Percentiles rank a stretch among this genome's conserved stretches.
Evolutionary conservation across 2,113 vertebrate genomes (phyloP).

Genomic region (Ivindomyrus marchei): DNA sequence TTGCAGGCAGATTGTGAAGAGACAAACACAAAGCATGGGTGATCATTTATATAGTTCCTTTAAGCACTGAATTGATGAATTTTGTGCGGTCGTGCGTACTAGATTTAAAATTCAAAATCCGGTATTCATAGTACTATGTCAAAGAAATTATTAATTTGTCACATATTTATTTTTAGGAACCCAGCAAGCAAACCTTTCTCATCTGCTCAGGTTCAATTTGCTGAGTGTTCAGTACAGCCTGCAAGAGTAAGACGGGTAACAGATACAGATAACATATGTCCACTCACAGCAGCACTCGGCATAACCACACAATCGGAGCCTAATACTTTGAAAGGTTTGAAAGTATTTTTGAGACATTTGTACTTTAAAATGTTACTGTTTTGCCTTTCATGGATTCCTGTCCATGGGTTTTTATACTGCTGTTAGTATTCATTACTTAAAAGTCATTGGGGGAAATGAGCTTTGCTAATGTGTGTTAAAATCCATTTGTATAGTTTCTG

Average conservation of each 20-base stretch:
- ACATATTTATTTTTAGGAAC: not conserved
- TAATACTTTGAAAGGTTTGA: not conserved
- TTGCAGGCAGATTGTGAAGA: not conserved
- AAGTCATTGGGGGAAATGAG: not conserved
- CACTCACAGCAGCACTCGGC: not conserved
- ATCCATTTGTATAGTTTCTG: not conserved
- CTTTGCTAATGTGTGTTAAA: not conserved
- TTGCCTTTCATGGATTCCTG: not conserved
- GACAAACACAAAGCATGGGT: not conserved
- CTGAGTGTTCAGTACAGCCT: not conserved
- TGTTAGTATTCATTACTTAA: not conserved
- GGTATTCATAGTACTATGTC: not conserved
- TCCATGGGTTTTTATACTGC: not conserved
- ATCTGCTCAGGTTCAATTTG: not conserved
- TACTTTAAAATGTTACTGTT: not conserved
- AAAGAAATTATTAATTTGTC: not conserved
- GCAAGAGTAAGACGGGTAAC: not conserved
- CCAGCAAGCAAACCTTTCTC: not conserved
- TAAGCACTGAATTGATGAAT: not conserved
- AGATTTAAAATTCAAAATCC: not conserved
- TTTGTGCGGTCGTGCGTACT: not conserved
- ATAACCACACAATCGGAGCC: not conserved
- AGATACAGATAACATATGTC: not conserved
- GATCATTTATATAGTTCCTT: not conserved
- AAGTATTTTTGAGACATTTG: not conserved